phyloP scores from a whole-genome alignment of 2,888 invertebrate species.

The Plusia festucae region DNA sequence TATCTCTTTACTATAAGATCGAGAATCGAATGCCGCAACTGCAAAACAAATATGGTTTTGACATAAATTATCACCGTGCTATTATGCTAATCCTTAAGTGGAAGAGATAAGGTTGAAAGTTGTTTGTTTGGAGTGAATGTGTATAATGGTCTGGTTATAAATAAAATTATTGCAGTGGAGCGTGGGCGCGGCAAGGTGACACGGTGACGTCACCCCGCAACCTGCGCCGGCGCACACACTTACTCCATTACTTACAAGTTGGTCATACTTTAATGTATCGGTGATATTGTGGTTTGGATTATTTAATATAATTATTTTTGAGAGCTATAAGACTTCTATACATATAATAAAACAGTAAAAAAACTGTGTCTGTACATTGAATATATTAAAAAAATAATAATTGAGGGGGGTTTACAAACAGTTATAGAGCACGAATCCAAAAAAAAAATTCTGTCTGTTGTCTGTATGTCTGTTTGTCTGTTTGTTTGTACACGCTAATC shows the following conservation, averaged over 20 bases:
- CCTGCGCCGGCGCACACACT: slow-evolving; percentile 54
- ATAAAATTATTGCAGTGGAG: slow-evolving; percentile 55
- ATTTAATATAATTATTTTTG: no score
- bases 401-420: no score
- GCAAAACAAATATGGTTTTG: slow-evolving; percentile 15
- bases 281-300: slow-evolving; percentile 31
- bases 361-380: no score
- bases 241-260: slow-evolving; percentile 41
- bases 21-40: slow-evolving; percentile 25
- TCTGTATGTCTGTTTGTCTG: no score
- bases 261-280: slow-evolving; percentile 44
- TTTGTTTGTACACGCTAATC: no score
- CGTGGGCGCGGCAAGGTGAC: slow-evolving; percentile 75
- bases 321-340: no score
- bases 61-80: slow-evolving; percentile 39
- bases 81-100: slow-evolving; percentile 29
- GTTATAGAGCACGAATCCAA: no score
- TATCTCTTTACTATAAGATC: slow-evolving; percentile 18
- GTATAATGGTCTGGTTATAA: slow-evolving; percentile 48
- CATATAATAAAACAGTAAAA: no score
- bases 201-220: slow-evolving; percentile 70
- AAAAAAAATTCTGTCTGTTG: no score
- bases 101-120: slow-evolving; percentile 45
- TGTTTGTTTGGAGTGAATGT: slow-evolving; percentile 24
- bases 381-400: no score